phyloP scores from a whole-genome alignment of 2,113 vertebrate genomes.

The Perccottus glenii region DNA sequence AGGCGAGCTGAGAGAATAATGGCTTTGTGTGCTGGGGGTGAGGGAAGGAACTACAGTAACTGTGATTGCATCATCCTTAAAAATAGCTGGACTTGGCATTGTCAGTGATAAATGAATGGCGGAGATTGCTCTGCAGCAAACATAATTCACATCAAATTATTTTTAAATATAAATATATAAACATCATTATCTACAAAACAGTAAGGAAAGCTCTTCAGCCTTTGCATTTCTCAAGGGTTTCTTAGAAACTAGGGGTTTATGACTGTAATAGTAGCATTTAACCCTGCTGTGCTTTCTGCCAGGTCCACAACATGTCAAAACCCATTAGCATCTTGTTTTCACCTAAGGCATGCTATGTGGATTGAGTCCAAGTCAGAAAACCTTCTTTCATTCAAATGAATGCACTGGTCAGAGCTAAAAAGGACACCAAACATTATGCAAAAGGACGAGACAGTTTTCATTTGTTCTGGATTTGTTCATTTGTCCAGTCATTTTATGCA shows the following conservation, averaged over 20 bases:
- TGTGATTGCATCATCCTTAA: slow-evolving; percentile 63
- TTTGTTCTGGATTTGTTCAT: slow-evolving; percentile 34
- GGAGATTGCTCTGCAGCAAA: slow-evolving; percentile 4
- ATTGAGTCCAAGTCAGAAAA: slow-evolving; percentile 57
- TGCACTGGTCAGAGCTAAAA: slow-evolving; percentile 57
- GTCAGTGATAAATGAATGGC: slow-evolving; percentile 50
- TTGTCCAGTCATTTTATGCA: slow-evolving; percentile 11
- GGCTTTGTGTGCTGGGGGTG: slow-evolving; percentile 59
- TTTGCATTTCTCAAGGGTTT: slow-evolving; percentile 1
- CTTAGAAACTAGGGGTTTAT: slow-evolving; percentile 13
- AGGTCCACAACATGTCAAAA: slow-evolving; percentile 63
- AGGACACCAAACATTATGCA: slow-evolving; percentile 65
- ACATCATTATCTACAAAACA: not conserved
- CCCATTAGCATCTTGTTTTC: slow-evolving; percentile 53
- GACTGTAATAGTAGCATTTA: slow-evolving; percentile 44
- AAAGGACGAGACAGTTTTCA: slow-evolving; percentile 45
- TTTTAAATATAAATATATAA: too few species aligned
- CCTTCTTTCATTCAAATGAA: slow-evolving; percentile 68
- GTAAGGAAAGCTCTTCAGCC: not conserved
- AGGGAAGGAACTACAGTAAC: slow-evolving; percentile 52
- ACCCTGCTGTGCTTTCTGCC: slow-evolving; percentile 47
- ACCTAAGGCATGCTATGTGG: slow-evolving; percentile 56
- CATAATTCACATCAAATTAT: too few species aligned
- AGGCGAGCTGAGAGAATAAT: slow-evolving; percentile 65
- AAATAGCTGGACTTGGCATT: slow-evolving; percentile 47